Conservation (phyloP, 2,113 vertebrate species). For the Tachuris rubrigastra region DNA sequence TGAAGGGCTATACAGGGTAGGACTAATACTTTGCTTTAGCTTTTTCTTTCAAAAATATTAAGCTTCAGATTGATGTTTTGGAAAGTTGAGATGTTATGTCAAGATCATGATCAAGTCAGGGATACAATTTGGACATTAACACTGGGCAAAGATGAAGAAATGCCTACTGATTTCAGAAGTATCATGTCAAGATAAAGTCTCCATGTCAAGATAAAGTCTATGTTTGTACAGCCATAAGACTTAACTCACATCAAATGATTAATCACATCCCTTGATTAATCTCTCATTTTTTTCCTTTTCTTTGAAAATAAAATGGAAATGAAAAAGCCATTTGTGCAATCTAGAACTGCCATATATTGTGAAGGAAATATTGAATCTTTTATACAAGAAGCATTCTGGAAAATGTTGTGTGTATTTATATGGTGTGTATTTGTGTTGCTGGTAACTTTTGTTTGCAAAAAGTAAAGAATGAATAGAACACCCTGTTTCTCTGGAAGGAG, state of each 20-base stretch:
- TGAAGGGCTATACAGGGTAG: neutral
- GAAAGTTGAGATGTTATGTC: neutral
- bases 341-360: neutral
- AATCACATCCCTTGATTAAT: neutral
- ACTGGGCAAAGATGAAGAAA: neutral
- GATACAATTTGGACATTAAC: neutral
- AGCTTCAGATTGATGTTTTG: neutral
- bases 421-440: neutral
- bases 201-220: neutral
- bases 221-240: neutral
- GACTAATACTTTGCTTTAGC: neutral
- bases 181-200: neutral
- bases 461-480: neutral
- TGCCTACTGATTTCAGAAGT: neutral
- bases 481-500: neutral
- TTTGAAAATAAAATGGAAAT: neutral
- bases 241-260: neutral
- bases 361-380: neutral
- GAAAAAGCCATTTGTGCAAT: neutral
- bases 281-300: neutral
- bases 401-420: neutral
- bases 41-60: neutral
- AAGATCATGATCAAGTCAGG: neutral
- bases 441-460: neutral
- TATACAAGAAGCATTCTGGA: neutral